These are phyloP conservation scores for Mesorhabditis spiculigera DNA, from an alignment of 2,888 invertebrate species.

Conservation along the genomic window DNA sequence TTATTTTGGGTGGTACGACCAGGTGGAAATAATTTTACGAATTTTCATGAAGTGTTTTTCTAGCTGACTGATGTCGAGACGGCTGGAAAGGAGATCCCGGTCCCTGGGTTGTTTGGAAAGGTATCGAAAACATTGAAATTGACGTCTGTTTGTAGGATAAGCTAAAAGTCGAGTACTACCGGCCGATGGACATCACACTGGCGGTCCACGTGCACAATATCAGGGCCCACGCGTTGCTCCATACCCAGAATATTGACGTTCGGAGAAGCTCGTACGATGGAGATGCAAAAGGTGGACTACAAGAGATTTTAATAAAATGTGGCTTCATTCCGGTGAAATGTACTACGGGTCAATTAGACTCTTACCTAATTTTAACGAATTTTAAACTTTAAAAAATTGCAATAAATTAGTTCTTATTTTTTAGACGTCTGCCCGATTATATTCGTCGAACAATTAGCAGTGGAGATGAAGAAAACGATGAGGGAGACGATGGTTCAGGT, in stretches of 20 bases:
- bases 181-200: constrained; percentile 41
- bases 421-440: constrained; percentile 41
- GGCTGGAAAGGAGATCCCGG: background rate
- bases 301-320: too few relatives aligned
- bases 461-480: constrained; percentile 93
- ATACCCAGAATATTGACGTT: constrained; percentile 26
- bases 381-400: background rate
- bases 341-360: too few relatives aligned
- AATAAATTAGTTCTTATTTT: background rate
- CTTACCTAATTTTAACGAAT: too few relatives aligned
- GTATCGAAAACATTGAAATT: background rate
- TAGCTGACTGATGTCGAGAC: constrained; percentile 29
- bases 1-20: constrained; percentile 91
- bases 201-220: constrained; percentile 76
- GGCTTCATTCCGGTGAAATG: too few relatives aligned
- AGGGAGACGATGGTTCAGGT: constrained; percentile 87
- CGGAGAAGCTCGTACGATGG: background rate
- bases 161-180: constrained; percentile 27
- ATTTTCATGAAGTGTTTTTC: background rate
- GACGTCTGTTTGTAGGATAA: too few relatives aligned
- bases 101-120: background rate
- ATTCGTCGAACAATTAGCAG: constrained; percentile 69
- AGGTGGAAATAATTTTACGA: constrained; percentile 21
- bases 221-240: constrained; percentile 72
- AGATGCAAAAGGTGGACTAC: too few relatives aligned